Conservation (phyloP, 1,140 invertebrate species). For the Laodelphax striatellus region DNA sequence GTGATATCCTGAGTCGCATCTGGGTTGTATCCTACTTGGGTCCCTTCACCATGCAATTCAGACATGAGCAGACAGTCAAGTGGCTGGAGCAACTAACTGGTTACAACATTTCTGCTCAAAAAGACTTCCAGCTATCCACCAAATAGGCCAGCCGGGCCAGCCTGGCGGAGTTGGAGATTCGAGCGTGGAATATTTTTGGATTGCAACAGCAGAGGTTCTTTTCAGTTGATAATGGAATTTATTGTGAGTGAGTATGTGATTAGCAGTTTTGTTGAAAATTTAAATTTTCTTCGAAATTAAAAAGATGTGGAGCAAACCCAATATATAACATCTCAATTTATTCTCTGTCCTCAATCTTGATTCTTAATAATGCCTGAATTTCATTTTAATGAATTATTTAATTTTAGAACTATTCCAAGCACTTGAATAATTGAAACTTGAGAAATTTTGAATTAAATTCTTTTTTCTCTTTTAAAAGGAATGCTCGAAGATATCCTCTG, state of each 20-base stretch:
- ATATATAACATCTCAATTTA: too few relatives aligned
- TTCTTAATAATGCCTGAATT: too few relatives aligned
- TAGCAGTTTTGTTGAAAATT: too few relatives aligned
- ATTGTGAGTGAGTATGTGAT: constrained; percentile 52
- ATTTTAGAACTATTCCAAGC: too few relatives aligned
- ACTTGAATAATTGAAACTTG: too few relatives aligned
- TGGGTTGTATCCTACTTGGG: constrained; percentile 86
- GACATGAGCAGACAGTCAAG: constrained; percentile 51
- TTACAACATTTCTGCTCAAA: constrained; percentile 61
- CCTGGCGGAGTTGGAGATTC: constrained; percentile 75
- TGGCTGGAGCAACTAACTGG: constrained; percentile 58
- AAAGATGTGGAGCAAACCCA: too few relatives aligned
- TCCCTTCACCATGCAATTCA: constrained; percentile 71
- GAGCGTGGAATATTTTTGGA: constrained; percentile 85
- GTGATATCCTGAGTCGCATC: constrained; percentile 79
- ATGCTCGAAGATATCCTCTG: constrained; percentile 74
- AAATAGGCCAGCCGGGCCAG: constrained; percentile 70
- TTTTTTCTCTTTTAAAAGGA: too few relatives aligned
- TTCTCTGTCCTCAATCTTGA: too few relatives aligned
- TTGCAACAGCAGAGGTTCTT: constrained; percentile 83
- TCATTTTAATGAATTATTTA: too few relatives aligned
- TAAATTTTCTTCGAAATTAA: too few relatives aligned
- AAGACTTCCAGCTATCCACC: constrained; percentile 61
- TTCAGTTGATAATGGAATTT: constrained; percentile 85
- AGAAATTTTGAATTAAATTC: too few relatives aligned